Base-by-base conservation (phyloP, 2,888 invertebrate genomes). In the Hirtodrosophila duncani region DNA sequence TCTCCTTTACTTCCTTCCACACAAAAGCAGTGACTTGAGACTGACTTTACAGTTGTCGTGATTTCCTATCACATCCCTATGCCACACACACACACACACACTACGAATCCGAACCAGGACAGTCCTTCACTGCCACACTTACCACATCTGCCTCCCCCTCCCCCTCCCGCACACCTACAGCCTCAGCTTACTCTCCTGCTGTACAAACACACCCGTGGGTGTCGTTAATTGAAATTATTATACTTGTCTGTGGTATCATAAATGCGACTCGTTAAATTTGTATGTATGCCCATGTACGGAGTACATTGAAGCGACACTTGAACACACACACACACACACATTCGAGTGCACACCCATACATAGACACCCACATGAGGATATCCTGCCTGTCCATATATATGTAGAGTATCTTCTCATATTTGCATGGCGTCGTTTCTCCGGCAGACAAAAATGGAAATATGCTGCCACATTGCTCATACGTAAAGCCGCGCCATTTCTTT, bases 191-290 rank as follows among this genome's bases (percentile, higher is more conserved):
- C 27, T 21, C 1, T 31, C 31, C 18, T 39, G 17, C 33, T 16
- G 46, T 27, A 52, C 62, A 71, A 71, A 78, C 63, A 77, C 71
- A 78, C 78, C 69, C 75, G 71, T 49, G 78, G 75, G 75, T 74
- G 78, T 75, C 78, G 75, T 75, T 75, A 75, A 75, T 75, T 75
- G 75, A 75, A 75, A 75, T 75, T 75, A 75, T 75, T 75, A 78
- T 78, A 75, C 75, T 74, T 75, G 75, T 71, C 75, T 77, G 75
- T 75, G 75, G 75, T 74, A 75, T 77, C 75, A 75, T 75, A 75
- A 75, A 74, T 78, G 78, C 63, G 75, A 78, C 78, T 75, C 75
- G 75, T 75, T 75, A 71, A 71, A 75, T 74, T 74, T 78, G 74
- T 74, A 77, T 77, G 75, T 77, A 69, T 66, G 66, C 61, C 39